A percentile compares a stretch with the other conserved stretches of the same genome.
phyloP scores from a whole-genome alignment of 2,888 invertebrate species.

The Zaprionus obscuricornis region DNA sequence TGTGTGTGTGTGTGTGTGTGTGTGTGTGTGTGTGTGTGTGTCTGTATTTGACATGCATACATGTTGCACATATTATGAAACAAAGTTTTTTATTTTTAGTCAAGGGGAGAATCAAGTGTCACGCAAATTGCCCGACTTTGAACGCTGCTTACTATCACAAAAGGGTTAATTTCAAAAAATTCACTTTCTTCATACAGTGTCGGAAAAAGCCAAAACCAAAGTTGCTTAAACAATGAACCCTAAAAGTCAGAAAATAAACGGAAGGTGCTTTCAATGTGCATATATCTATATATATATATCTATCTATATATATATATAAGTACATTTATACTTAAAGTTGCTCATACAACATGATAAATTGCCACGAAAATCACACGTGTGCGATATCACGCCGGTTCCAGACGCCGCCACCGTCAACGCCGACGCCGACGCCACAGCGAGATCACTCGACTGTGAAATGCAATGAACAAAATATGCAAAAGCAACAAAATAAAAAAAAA shows the following conservation, averaged over 20 bases:
- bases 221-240: conserved; percentile 51
- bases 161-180: too few species aligned
- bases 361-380: conserved; percentile 79
- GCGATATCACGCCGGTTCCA: conserved; percentile 69
- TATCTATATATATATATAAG: not conserved
- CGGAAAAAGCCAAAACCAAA: conserved; percentile 25
- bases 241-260: conserved; percentile 10
- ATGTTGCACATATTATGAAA: conserved; percentile 40
- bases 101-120: conserved; percentile 59
- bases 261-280: conserved; percentile 21
- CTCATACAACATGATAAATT: conserved; percentile 59
- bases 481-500: conserved; percentile 20
- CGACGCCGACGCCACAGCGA: not conserved
- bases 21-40: not conserved
- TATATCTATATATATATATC: not conserved
- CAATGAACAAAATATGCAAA: conserved; percentile 52
- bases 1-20: not conserved
- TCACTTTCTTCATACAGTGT: conserved; percentile 60
- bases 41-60: conserved; percentile 5
- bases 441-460: conserved; percentile 78
- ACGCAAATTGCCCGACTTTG: conserved; percentile 54
- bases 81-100: conserved; percentile 18
- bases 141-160: conserved; percentile 30
- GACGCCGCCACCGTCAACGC: too few species aligned
- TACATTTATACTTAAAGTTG: conserved; percentile 10